Evolutionary conservation across 2,888 invertebrate genomes (phyloP), one percentile per base, ranked within the genome.

Genomic region (Rhimphoctona megacephalus): DNA sequence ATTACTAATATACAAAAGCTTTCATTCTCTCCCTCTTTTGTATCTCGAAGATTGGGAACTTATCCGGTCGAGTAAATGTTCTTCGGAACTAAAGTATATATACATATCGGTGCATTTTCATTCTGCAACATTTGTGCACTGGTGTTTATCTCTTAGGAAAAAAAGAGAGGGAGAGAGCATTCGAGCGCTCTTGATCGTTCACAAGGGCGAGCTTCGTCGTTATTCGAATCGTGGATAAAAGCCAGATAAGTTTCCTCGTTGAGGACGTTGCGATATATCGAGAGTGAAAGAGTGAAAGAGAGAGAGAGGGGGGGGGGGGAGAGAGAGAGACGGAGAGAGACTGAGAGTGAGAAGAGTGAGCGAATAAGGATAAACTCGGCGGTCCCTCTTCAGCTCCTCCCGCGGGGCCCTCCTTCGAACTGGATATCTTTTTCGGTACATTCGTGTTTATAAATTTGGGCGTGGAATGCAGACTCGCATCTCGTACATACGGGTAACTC

Each of bases 381-480:
- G 14, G 43, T 46, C 82, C 85, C n/a, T 43, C 39, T 25, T 22
- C 49, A 25, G 17, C 25, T 30, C 52, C 22, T 66, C 25, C 52
- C 33, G 36, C 76, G 54, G 30, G 33, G 52, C 67, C 22, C 81
- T 61, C 69, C 83, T 79, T 74, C 84, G 81, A 84, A 86, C 86
- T 86, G 86, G 85, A 87, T 85, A 87, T 87, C 86, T 87, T 85
- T 87, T 87, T 87, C 86, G 86, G 86, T 85, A 87, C 86, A 87
- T 87, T 85, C 86, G 86, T 87, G 85, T 87, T 87, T 87, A 85
- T 87, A 87, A 87, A 87, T 87, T 82, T 87, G 84, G 82, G 81
- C 86, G 86, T 87, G 86, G 86, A 87, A 87, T 87, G 86, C 86
- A 87, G 86, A 87, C 86, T 84, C 49, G 83, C 61, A 79, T 86